A percentile compares a stretch with the other conserved stretches of the same genome.
phyloP scores from a whole-genome alignment of 2,888 invertebrate genomes.

The Macaria notata region DNA sequence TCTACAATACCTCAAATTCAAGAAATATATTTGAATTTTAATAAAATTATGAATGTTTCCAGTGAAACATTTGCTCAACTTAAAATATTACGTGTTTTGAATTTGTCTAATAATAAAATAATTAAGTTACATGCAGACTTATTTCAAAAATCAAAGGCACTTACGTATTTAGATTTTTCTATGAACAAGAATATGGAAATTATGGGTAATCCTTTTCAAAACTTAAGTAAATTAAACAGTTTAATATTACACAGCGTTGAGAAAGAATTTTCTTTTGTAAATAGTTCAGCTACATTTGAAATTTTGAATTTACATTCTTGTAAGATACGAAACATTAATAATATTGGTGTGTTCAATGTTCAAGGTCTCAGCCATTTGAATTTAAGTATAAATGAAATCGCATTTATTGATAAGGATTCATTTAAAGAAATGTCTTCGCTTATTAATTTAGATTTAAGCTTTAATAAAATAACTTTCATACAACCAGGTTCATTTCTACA shows the following conservation, averaged over 20 bases:
- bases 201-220: slow-evolving; percentile 26
- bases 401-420: slow-evolving; percentile 31
- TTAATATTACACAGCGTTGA: slow-evolving; percentile 27
- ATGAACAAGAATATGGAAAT: slow-evolving; percentile 26
- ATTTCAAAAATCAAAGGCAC: slow-evolving; percentile 16
- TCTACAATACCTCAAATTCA: slow-evolving; percentile 24
- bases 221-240: slow-evolving; percentile 24
- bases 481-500: slow-evolving; percentile 36
- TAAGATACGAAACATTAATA: slow-evolving; percentile 26
- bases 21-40: slow-evolving; percentile 32
- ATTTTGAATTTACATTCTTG: slow-evolving; percentile 30
- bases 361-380: slow-evolving; percentile 23
- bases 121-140: slow-evolving; percentile 20
- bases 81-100: slow-evolving; percentile 22
- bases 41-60: slow-evolving; percentile 25
- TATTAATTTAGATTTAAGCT: slow-evolving; percentile 32
- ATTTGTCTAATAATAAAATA: slow-evolving; percentile 31
- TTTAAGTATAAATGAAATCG: slow-evolving; percentile 31
- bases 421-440: slow-evolving; percentile 30
- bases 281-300: slow-evolving; percentile 16
- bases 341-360: slow-evolving; percentile 25
- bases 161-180: slow-evolving; percentile 30
- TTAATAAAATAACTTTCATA: slow-evolving; percentile 31
- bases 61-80: slow-evolving; percentile 28
- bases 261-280: slow-evolving; percentile 27